phyloP scores from a whole-genome alignment of 2,797 vertebrate species.

The Eremophila alpestris region DNA sequence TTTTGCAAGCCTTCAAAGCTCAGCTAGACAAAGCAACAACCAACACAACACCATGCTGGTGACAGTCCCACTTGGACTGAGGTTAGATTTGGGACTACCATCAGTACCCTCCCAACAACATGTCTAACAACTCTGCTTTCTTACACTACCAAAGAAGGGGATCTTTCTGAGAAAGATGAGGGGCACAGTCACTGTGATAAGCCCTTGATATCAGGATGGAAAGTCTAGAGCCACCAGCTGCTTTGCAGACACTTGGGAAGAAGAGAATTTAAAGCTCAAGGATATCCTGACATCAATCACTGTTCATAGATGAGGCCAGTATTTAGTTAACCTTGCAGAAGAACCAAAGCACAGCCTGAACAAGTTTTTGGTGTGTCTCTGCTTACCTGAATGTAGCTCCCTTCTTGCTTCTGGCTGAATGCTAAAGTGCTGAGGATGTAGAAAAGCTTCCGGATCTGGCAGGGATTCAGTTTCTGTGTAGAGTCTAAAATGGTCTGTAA shows the following conservation, averaged over 20 bases:
- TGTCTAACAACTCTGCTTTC: neutral
- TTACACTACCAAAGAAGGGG: neutral
- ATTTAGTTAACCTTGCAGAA: neutral
- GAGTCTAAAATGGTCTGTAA: conserved; percentile 92
- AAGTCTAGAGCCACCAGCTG: neutral
- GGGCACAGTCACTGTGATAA: neutral
- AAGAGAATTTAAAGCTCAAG: neutral
- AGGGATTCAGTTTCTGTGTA: conserved; percentile 89
- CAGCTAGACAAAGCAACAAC: neutral
- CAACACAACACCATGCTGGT: neutral
- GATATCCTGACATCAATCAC: neutral
- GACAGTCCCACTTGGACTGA: neutral
- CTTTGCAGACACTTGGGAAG: neutral
- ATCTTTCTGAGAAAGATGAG: neutral
- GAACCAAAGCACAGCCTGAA: neutral
- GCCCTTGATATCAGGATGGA: neutral
- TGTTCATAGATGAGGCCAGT: neutral
- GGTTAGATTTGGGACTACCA: neutral
- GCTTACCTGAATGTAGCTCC: conserved; percentile 90
- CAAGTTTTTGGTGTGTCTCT: neutral
- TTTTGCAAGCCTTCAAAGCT: neutral
- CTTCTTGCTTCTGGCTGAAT: conserved; percentile 85
- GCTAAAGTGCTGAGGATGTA: conserved; percentile 87
- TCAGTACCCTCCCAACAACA: neutral
- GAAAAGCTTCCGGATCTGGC: conserved; percentile 94